These are phyloP conservation scores for Copidosoma aretas DNA, from an alignment of 2,888 invertebrate genomes.

Conservation along the genomic window DNA sequence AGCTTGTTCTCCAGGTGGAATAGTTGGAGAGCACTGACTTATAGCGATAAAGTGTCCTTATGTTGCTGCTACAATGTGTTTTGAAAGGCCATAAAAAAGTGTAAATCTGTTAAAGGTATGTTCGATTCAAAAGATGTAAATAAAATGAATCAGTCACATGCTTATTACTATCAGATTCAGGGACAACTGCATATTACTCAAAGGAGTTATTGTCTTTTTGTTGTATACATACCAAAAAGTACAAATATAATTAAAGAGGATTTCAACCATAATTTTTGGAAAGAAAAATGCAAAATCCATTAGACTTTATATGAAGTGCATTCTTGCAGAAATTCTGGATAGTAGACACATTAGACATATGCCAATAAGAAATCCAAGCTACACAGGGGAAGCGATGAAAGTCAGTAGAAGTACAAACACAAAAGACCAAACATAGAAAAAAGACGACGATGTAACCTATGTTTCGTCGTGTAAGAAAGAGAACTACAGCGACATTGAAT, in stretches of 20 bases:
- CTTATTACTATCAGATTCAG: constrained; percentile 44
- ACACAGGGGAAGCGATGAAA: neutral
- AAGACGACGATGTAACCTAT: too few relatives aligned
- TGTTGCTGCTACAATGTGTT: neutral
- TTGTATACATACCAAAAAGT: constrained; percentile 40
- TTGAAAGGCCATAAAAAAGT: constrained; percentile 22
- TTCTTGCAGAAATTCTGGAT: constrained; percentile 47
- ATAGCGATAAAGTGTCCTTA: constrained; percentile 40
- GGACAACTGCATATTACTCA: constrained; percentile 44
- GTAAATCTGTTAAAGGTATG: neutral
- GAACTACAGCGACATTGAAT: too few relatives aligned
- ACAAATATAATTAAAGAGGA: constrained; percentile 36
- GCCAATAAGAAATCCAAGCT: constrained; percentile 31
- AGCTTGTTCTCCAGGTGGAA: constrained; percentile 40
- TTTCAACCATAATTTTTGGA: constrained; percentile 44
- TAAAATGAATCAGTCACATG: constrained; percentile 36
- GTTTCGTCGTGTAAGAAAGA: too few relatives aligned
- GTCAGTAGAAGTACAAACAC: too few relatives aligned
- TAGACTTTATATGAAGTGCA: constrained; percentile 41
- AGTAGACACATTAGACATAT: constrained; percentile 33
- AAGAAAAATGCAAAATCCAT: constrained; percentile 34
- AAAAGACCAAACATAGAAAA: too few relatives aligned
- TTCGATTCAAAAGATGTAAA: neutral
- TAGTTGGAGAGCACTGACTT: constrained; percentile 38
- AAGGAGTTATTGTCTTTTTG: constrained; percentile 40